phyloP scores from a whole-genome alignment of 2,113 vertebrate genomes.

The Leptobrachium ailaonicum region DNA sequence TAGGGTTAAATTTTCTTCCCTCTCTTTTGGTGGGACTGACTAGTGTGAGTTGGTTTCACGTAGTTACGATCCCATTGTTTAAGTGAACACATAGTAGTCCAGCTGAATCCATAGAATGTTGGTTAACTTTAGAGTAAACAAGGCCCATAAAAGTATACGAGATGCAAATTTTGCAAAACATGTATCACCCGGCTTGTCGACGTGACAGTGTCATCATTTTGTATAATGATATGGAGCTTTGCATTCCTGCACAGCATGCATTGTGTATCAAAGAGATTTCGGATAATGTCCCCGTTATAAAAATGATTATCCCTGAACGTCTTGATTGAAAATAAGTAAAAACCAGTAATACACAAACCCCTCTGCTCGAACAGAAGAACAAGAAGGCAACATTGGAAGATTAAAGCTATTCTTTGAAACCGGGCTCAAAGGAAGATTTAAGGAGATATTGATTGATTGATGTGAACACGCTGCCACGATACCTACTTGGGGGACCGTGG shows the following conservation, averaged over 20 bases:
- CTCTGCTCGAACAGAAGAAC: neutral
- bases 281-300: neutral
- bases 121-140: too few relatives aligned
- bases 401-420: conserved; percentile 14
- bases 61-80: too few relatives aligned
- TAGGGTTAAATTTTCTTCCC: too few relatives aligned
- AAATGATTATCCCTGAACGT: neutral
- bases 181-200: neutral
- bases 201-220: neutral
- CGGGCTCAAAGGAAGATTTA: conserved; percentile 23
- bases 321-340: neutral
- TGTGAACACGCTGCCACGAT: conserved; percentile 15
- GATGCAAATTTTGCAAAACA: neutral
- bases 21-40: too few relatives aligned
- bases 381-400: conserved; percentile 3
- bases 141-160: neutral
- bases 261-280: conserved; percentile 1
- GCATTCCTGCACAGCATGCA: neutral
- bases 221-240: neutral
- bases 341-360: neutral
- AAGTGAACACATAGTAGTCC: too few relatives aligned
- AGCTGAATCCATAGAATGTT: too few relatives aligned
- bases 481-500: conserved; percentile 20
- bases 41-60: too few relatives aligned
- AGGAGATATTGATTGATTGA: conserved; percentile 28